Evolutionary conservation across 2,113 vertebrate genomes (phyloP), one percentile per base, ranked within the genome.

Genomic region (Romanogobio albipinnatus): DNA sequence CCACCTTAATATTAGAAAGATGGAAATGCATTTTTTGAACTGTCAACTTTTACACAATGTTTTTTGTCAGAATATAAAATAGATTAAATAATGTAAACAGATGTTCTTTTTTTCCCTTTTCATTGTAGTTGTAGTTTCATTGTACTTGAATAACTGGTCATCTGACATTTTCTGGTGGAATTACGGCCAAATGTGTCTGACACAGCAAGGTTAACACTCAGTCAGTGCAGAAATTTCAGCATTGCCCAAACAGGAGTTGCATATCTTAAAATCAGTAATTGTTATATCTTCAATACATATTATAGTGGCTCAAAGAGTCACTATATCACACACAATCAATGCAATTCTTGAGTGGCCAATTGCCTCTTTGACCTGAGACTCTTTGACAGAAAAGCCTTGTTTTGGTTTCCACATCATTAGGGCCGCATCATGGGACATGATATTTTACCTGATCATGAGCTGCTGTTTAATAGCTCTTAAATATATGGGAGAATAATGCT

Each of bases 1-100:
- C 11, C 68, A 71, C 83, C 45, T 87, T 53, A 82, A 47, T 49
- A 81, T 14, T 26, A 19, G n/a, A 22, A 47, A 47, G 22, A 75
- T 19, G 2, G 3, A 53, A 39, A 83, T 68, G 29, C 24, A 58
- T 62, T 14, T 62, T 15, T 66, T 29, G 0, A 14, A 26, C 24
- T 29, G 4, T 61, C n/a, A 26, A 5, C 3, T 26, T 62, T 49
- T 49, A 24, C 24, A 61, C 9, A 26, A 39, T 62, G 10, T 14
- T 62, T 62, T 62, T 64, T 64, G 13, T 29, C 24, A 64, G 61
- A 6, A 11, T 64, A 64, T 2, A 64, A 26, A 66, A 33, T 29
- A 17, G 14, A 66, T 33, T 14, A 17, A 29, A 17, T 36, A 19
- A 9, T 66, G 64, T 19, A 66, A 33, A 1, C 15, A 17, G 11